Evolutionary conservation across 2,113 vertebrate genomes (phyloP), one percentile per base, ranked within the genome.

Genomic region (Hydropotes inermis): DNA sequence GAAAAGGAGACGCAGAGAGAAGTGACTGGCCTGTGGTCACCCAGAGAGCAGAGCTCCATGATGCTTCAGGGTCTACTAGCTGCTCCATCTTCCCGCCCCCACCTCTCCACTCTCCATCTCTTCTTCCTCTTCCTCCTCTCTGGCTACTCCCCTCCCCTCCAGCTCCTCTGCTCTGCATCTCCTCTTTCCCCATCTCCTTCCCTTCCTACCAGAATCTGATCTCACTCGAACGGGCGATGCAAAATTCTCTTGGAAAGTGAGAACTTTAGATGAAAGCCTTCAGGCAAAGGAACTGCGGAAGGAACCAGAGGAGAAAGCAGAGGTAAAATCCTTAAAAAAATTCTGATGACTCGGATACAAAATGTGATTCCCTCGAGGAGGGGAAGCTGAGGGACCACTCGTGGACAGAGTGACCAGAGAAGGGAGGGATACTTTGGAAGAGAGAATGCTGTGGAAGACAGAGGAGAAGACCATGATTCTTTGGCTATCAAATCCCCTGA

Each of bases 401-500:
- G 0, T 17, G 27, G 15, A 28, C 45, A 19, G 8, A 79, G 16
- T 0, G 0, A 23, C 23, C n/a, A 25, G 36, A 74, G 67, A 74
- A 74, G 36, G 36, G 10, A 74, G 5, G 36, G 36, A 3, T 74
- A 13, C 5, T 74, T 74, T 74, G 67, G n/a, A 74, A 19, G 76
- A 79, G 45, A 47, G 76, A 45, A 79, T 17, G 5, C 76, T 17
- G 15, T 19, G 76, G 45, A 50, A 50, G 45, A 33, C 0, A 99
- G 99, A 98, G 99, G 99, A 60, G 99, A 99, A 61, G 99, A 99
- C 96, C 99, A 99, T 95, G 99, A 99, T 79, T 99, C 99, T 52
- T 98, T 99, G 96, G 99, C 99, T 43, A 99, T 99, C 95, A 99
- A 99, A 98, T 99, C 99, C 57, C 99, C 99, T 0, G 99, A 99